phyloP scores from a whole-genome alignment of 2,797 vertebrate species.

The Miichthys miiuy region DNA sequence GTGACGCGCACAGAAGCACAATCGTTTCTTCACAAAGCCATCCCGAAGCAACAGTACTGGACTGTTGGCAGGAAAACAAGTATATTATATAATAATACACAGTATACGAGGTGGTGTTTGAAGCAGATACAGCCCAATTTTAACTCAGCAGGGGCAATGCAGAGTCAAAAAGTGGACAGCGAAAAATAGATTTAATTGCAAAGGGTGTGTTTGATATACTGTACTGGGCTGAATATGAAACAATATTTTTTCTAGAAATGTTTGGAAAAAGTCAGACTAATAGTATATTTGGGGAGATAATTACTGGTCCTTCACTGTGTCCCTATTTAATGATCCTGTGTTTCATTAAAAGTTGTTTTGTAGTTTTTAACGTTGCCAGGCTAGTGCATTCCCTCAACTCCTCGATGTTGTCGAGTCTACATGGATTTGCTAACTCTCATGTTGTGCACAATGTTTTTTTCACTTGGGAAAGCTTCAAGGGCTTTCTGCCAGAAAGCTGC shows the following conservation, averaged over 20 bases:
- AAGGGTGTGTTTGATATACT: background rate
- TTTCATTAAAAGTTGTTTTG: too few relatives aligned
- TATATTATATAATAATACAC: background rate
- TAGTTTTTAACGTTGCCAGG: background rate
- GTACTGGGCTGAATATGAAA: background rate
- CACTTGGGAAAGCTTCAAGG: too few relatives aligned
- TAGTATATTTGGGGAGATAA: background rate
- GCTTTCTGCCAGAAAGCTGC: too few relatives aligned
- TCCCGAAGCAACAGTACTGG: background rate
- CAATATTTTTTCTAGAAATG: background rate
- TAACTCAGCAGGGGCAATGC: background rate
- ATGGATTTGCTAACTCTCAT: too few relatives aligned
- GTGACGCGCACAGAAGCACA: background rate
- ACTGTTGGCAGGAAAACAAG: background rate
- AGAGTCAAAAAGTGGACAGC: background rate
- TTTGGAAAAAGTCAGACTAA: background rate
- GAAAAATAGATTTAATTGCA: background rate
- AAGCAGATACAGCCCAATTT: background rate
- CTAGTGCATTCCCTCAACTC: background rate
- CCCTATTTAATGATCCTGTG: background rate
- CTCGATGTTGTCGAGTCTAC: too few relatives aligned
- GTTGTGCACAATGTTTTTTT: too few relatives aligned
- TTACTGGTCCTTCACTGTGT: background rate
- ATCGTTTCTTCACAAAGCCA: conserved; percentile 2
- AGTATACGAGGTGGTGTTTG: background rate